Percentiles rank a stretch among this genome's conserved stretches.
phyloP scores from a whole-genome alignment of 37 sponge, comb jelly and placozoan species.

The Cliona cf. orientalis region DNA sequence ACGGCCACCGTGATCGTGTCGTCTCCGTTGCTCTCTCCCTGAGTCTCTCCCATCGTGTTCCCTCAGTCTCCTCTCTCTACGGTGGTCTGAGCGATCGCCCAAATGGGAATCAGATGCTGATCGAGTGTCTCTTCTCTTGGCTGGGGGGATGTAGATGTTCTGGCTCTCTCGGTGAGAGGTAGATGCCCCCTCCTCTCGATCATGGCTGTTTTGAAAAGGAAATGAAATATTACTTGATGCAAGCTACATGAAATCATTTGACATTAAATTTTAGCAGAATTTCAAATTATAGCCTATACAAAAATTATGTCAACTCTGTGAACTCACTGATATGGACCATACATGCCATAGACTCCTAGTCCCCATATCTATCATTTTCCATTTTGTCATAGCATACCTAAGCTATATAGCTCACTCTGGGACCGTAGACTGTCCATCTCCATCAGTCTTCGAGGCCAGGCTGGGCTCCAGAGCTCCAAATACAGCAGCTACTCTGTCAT shows the following conservation, averaged over 20 bases:
- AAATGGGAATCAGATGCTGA: neutral
- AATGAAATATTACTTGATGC: no score
- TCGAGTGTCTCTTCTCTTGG: neutral
- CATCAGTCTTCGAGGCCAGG: neutral
- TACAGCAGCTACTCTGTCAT: neutral
- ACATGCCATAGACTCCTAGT: no score
- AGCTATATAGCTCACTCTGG: neutral
- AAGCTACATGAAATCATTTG: no score
- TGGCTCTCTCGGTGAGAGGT: no score
- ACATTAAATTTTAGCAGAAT: no score
- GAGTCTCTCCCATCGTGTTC: neutral
- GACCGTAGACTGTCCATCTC: no score
- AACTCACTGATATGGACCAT: neutral
- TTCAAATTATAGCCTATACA: neutral
- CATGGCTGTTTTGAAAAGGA: no score
- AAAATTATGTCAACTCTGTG: neutral
- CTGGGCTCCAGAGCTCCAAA: slow-evolving; percentile 9
- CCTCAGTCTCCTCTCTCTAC: neutral
- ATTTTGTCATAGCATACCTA: no score
- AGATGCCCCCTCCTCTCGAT: neutral
- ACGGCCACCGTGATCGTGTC: no score
- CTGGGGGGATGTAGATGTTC: neutral
- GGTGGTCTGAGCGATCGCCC: neutral
- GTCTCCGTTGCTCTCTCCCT: neutral
- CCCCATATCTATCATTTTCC: no score